Evolutionary conservation across 2,797 vertebrate species (phyloP).

Genomic region (Enteromius trimaculatus): DNA sequence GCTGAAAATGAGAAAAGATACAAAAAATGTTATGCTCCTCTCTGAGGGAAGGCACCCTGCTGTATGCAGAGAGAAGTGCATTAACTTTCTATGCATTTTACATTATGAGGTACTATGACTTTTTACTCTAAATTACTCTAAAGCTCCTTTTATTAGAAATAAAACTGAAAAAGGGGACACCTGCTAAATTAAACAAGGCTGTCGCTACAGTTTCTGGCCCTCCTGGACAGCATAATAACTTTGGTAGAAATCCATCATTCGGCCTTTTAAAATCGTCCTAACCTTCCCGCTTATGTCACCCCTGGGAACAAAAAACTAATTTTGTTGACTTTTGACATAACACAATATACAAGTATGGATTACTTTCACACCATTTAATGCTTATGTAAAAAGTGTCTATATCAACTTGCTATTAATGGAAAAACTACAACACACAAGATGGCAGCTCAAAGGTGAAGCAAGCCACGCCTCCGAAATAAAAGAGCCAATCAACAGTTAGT

Average conservation of each 20-base stretch:
- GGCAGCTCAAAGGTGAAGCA: neutral
- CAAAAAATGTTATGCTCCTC: neutral
- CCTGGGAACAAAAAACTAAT: neutral
- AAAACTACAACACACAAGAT: neutral
- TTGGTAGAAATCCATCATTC: too few relatives aligned
- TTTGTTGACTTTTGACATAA: neutral
- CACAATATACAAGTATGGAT: neutral
- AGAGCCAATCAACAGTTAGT: neutral
- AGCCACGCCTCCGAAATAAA: neutral
- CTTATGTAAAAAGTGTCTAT: neutral
- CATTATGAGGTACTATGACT: neutral
- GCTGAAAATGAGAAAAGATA: slow-evolving; percentile 26
- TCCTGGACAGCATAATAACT: too few relatives aligned
- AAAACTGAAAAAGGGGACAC: neutral
- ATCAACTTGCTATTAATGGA: neutral
- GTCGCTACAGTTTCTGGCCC: too few relatives aligned
- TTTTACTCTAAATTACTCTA: neutral
- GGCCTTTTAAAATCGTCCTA: too few relatives aligned
- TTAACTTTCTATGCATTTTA: slow-evolving; percentile 1
- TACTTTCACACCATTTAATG: too few relatives aligned
- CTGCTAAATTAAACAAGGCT: neutral
- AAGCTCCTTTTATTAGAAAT: neutral
- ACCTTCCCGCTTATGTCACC: too few relatives aligned
- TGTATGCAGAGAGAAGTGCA: slow-evolving; percentile 4
- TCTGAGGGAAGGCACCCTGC: neutral